Base-by-base conservation (phyloP, 2,888 invertebrate genomes). In the Rhaphigaster nebulosa region DNA sequence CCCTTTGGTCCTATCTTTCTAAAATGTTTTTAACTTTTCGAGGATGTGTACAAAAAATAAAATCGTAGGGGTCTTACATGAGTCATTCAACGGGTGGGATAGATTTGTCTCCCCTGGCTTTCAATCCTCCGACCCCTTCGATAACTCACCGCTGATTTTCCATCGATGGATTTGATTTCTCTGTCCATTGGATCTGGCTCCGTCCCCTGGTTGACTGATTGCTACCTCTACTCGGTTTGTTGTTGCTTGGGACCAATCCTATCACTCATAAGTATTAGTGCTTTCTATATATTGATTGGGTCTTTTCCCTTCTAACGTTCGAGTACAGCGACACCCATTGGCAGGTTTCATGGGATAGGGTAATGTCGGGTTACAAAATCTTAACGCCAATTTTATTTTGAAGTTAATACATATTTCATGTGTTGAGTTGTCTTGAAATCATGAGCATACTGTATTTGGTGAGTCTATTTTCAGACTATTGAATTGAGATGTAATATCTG, bases 21-120 rank as follows among this genome's bases (percentile, higher is more conserved):
- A 84, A 84, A 84, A 84, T 84, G 84, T 84, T 84, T 84, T 84
- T 45, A 45, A 84, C 84, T 84, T 84, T 84, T 45, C 45, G 45
- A 84, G 41, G 20, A 45, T n/a, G 84, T 26, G 84, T 45, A 41
- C 23, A 80, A 80, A 80, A 80, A 84, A 84, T n/a, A 45, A 84
- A 45, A 4, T 26, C 0, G 26, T 20, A 1, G 41, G n/a, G 84
- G 84, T n/a, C 84, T 84, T 84, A 84, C 84, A 45, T 84, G 84
- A 84, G 45, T 84, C 84, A 84, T n/a, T 84, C 20, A n/a, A 26
- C 41, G 41, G 20, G 41, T 45, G 41, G 45, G 45, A 41, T 41
- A n/a, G 84, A 84, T 45, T 84, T 84, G 45, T 84, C 41, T 41
- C 84, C n/a, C 13, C 0, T 84, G 41, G 26, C 45, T 84, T 45